Conservation (phyloP, 37 sponge, comb jelly and placozoan species). For the Diacarnus erythraeanus region DNA sequence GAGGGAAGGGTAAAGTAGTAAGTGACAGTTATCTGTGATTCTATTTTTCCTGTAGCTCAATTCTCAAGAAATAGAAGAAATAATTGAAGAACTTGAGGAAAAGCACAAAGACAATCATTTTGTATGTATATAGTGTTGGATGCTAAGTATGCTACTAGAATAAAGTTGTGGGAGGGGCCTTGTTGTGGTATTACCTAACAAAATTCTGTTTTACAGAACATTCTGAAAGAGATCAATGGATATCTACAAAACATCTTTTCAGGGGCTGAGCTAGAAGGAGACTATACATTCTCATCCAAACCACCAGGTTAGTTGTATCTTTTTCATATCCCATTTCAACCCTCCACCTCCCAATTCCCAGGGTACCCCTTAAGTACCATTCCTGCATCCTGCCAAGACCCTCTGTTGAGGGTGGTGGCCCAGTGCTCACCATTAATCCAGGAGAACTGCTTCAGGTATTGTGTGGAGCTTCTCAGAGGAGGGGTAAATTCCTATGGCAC, state of each 20-base stretch:
- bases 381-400: background rate
- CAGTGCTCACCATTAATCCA: conserved; percentile 10
- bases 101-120: background rate
- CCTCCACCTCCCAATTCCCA: conserved; percentile 3
- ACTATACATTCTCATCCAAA: conserved; percentile 14
- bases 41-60: background rate
- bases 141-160: background rate
- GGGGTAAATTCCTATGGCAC: conserved; percentile 19
- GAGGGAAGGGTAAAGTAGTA: too few relatives aligned
- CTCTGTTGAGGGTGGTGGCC: background rate
- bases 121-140: background rate
- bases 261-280: conserved; percentile 3
- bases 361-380: conserved; percentile 27
- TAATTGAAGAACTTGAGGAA: background rate
- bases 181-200: background rate
- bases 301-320: conserved; percentile 10
- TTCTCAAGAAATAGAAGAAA: background rate
- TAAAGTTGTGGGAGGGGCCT: background rate
- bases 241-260: background rate
- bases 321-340: background rate
- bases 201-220: background rate
- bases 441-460: conserved; percentile 23
- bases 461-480: conserved; percentile 15
- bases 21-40: background rate
- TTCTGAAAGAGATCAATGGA: conserved; percentile 7